phyloP scores from a whole-genome alignment of 2,797 vertebrate genomes.

The Bradypus variegatus region DNA sequence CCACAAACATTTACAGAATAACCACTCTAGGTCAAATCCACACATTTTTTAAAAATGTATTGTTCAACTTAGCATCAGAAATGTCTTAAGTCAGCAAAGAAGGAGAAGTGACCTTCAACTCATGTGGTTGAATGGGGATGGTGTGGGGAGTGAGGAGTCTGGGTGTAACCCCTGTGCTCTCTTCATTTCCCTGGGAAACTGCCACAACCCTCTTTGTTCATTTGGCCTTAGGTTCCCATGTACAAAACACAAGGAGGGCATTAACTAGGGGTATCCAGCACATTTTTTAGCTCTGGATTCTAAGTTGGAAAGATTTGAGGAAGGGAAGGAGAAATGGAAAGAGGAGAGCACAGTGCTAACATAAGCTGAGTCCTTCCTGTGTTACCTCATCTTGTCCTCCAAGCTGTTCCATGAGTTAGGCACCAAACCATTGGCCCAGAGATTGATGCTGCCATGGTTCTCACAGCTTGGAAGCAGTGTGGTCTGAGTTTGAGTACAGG shows the following conservation, averaged over 20 bases:
- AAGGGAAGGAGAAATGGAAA: background rate
- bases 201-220: too few relatives aligned
- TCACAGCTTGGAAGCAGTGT: too few relatives aligned
- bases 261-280: fast-evolving
- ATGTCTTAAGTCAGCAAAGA: background rate
- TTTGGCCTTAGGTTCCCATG: fast-evolving
- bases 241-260: background rate
- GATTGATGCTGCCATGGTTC: fast-evolving
- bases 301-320: background rate
- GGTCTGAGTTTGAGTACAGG: fast-evolving
- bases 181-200: background rate
- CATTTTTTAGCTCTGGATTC: background rate
- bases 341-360: background rate
- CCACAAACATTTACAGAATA: conserved; percentile 38
- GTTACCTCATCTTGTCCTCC: fast-evolving
- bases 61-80: conserved; percentile 24
- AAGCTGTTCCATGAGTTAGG: background rate
- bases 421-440: fast-evolving
- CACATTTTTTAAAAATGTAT: background rate
- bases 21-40: background rate
- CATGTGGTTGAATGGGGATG: too few relatives aligned
- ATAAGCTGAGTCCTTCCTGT: fast-evolving
- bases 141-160: fast-evolving
- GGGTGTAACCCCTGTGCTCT: fast-evolving
- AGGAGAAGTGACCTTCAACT: background rate